Base-by-base conservation (phyloP, 2,888 invertebrate genomes). In the Drosophila pseudotalamancana region DNA sequence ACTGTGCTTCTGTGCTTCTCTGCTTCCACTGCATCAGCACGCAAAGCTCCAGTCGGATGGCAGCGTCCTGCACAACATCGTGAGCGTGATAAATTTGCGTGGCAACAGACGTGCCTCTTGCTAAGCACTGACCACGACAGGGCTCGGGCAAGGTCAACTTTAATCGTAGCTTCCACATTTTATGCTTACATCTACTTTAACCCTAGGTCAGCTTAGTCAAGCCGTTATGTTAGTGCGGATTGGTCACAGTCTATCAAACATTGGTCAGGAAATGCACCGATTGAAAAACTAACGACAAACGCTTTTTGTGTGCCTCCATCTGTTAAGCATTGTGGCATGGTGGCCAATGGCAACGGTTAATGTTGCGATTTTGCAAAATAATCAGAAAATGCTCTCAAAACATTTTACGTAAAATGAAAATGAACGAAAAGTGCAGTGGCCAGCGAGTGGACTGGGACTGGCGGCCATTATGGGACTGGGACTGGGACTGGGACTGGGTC, bases 41-140 rank as follows among this genome's bases (percentile, higher is more conserved):
- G 97, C 50, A 98, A 92, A 29, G 97, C 95, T 37, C 98, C 98
- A 72, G 98, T 98, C 42, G 16, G 97, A 98, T 4, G 98, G 92
- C 76, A 98, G 92, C 90, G 98, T 98, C 74, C 94, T 94, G 89
- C 98, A 98, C 70, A 98, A 92, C 3, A 96, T 97, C 91, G 98
- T 98, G 9, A 98, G 93, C 0, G 98, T 98, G 89, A 98, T 97
- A 91, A 98, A 98, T 92, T 98, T 98, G 71, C 97, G 94, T 18
- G 98, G 98, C 63, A 98, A 91, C 21, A 97, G 91, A 76, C 97
- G 94, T 9, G 98, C 98, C 66, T 98, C 97, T 88, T 9, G 97
- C 95, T 91, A 98, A 98, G 39, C 98, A 98, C 8, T 92, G 98
- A 98, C 5, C 97, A 97, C 11, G 97, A 97, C 92, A 98, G n/a